phyloP scores from a whole-genome alignment of 92 coral and sea anemone species.

The Porites rus region DNA sequence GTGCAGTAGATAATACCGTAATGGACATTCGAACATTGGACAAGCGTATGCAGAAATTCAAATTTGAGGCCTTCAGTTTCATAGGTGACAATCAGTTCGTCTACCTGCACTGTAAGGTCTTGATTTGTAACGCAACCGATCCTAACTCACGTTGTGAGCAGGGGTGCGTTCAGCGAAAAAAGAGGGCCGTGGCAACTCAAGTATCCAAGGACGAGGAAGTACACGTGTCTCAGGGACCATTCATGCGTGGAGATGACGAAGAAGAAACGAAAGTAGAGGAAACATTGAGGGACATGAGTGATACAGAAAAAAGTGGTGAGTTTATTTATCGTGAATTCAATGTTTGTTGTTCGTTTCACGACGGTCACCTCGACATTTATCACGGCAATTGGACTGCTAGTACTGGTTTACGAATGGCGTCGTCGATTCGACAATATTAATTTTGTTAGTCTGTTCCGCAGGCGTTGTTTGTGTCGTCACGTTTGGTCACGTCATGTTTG shows the following conservation, averaged over 20 bases:
- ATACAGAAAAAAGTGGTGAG: conserved; percentile 21
- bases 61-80: conserved; percentile 65
- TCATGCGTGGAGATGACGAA: neutral
- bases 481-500: no score
- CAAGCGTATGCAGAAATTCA: conserved; percentile 45
- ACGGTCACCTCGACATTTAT: no score
- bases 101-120: conserved; percentile 72
- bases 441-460: no score
- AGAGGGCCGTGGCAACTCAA: conserved; percentile 4
- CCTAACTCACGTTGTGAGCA: conserved; percentile 53
- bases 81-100: conserved; percentile 58
- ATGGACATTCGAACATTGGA: conserved; percentile 25
- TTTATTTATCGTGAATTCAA: neutral
- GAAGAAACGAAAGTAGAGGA: neutral
- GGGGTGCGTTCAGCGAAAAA: conserved; percentile 18
- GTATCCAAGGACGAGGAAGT: conserved; percentile 12
- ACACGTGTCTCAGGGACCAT: conserved; percentile 30
- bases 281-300: neutral
- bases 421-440: no score
- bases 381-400: no score
- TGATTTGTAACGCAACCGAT: conserved; percentile 66
- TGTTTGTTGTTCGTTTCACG: no score
- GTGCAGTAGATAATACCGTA: conserved; percentile 51
- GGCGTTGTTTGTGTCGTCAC: no score
- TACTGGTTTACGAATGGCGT: no score